Conservation (phyloP, 2,113 vertebrate species). For the Pithys albifrons region DNA sequence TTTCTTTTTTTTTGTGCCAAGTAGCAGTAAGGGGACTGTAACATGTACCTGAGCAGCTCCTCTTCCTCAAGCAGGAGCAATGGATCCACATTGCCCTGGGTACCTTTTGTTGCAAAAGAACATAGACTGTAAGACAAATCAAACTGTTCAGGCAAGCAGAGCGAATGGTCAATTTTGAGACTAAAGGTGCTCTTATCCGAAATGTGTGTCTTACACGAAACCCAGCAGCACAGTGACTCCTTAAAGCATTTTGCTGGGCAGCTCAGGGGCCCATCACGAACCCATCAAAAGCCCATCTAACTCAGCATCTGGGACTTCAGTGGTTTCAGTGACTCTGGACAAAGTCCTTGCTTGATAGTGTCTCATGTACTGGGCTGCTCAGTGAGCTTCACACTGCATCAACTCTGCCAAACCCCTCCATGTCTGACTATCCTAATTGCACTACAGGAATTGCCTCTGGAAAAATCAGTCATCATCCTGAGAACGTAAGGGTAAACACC, state of each 20-base stretch:
- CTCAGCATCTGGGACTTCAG: accelerated
- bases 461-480: not conserved
- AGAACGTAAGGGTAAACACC: not conserved
- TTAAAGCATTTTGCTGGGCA: accelerated
- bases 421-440: not conserved
- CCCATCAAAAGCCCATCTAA: not conserved
- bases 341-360: not conserved
- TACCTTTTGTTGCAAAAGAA: not conserved
- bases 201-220: not conserved
- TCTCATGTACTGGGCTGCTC: not conserved
- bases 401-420: not conserved
- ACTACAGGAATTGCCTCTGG: not conserved
- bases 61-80: not conserved
- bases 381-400: not conserved
- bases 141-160: not conserved
- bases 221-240: not conserved
- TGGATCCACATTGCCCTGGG: not conserved
- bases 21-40: not conserved
- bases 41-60: accelerated
- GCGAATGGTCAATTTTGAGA: not conserved
- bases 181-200: not conserved
- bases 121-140: not conserved
- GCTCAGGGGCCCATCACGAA: accelerated
- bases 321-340: not conserved
- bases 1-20: not conserved